These are phyloP conservation scores for Troilus luridus DNA, from an alignment of 2,888 invertebrate genomes.

Conservation along the genomic window DNA sequence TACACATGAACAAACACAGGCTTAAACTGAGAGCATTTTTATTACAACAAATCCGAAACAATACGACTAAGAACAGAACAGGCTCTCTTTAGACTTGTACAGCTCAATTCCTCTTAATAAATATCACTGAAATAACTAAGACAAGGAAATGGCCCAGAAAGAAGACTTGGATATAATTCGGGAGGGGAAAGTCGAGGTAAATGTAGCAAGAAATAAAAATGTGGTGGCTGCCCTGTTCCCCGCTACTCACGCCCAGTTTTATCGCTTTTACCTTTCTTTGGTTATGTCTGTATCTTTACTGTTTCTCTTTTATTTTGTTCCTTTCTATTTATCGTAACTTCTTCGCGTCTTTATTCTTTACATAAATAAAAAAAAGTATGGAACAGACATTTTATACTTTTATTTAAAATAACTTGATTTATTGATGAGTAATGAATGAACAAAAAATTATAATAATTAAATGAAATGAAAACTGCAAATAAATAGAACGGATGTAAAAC, in stretches of 20 bases:
- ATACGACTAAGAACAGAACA: not conserved
- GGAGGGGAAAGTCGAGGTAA: not conserved
- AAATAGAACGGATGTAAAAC: too few relatives aligned
- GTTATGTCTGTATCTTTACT: not conserved
- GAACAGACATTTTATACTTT: too few relatives aligned
- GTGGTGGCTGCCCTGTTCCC: not conserved
- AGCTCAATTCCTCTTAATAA: not conserved
- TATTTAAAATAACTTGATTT: too few relatives aligned
- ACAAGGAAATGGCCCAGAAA: not conserved
- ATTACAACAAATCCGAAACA: not conserved
- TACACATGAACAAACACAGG: too few relatives aligned
- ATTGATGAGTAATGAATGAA: too few relatives aligned
- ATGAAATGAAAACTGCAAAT: too few relatives aligned
- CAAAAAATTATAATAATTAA: too few relatives aligned
- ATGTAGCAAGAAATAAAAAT: constrained; percentile 38
- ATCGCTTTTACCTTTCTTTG: not conserved
- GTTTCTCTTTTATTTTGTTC: not conserved
- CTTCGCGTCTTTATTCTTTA: not conserved
- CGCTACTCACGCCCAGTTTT: not conserved
- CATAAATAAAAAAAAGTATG: not conserved
- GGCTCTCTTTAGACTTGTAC: not conserved
- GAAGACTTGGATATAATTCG: not conserved
- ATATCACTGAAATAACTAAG: not conserved
- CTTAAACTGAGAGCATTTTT: not conserved
- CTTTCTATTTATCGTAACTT: not conserved